phyloP scores from a whole-genome alignment of 2,797 vertebrate genomes.

The Tauraco hartlaubi region DNA sequence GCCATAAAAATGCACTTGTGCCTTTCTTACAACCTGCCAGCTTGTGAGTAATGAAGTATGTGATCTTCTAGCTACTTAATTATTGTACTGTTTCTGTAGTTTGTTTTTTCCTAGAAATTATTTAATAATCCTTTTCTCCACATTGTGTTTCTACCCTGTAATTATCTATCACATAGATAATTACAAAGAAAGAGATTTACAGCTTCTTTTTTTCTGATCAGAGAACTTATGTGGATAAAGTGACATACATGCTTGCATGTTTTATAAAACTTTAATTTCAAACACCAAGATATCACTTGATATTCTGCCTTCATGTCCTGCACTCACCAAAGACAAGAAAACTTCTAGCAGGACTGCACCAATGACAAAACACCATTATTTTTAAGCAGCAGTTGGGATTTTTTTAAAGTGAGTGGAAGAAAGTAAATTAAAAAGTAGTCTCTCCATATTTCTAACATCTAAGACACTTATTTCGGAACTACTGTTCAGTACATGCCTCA shows the following conservation, averaged over 20 bases:
- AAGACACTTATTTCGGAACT: neutral
- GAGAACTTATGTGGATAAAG: neutral
- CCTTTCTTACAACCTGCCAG: neutral
- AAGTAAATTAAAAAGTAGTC: neutral
- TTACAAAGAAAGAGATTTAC: neutral
- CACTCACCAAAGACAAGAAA: neutral
- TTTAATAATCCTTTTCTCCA: neutral
- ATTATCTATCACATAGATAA: neutral
- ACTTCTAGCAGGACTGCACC: neutral
- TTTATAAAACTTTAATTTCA: neutral
- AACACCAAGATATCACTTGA: neutral
- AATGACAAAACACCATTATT: neutral
- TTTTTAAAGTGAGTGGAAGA: neutral
- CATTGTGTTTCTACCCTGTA: neutral
- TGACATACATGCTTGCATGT: neutral
- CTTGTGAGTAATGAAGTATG: neutral
- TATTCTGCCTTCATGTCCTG: neutral
- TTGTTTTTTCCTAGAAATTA: neutral
- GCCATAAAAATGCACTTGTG: neutral
- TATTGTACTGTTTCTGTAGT: neutral
- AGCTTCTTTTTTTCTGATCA: neutral
- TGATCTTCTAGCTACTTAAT: conserved; percentile 7
- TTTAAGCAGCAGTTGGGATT: neutral
- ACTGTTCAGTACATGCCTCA: neutral
- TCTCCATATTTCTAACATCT: neutral